A percentile compares a stretch with the other conserved stretches of the same genome.
Conservation (phyloP, 2,797 vertebrate genomes). For the Euphonia xanthogaster region DNA sequence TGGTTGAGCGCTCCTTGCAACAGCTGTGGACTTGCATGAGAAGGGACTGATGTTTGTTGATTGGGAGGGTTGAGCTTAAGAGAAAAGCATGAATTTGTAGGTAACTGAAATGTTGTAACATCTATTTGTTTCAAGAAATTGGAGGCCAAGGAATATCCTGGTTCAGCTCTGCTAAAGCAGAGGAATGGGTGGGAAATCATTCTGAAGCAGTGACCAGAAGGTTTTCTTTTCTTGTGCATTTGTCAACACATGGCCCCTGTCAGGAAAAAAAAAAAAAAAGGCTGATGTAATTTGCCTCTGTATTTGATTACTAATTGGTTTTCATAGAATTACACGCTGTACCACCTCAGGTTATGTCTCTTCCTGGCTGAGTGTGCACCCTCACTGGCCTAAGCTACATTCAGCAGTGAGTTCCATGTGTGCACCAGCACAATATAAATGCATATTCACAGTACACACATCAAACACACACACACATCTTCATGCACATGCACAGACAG, state of each 20-base stretch:
- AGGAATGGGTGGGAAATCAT: neutral
- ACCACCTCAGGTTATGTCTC: neutral
- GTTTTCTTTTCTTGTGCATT: neutral
- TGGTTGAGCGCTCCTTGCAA: neutral
- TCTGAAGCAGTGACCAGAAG: neutral
- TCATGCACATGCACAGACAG: neutral
- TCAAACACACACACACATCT: neutral
- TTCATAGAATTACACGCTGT: neutral
- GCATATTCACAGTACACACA: neutral
- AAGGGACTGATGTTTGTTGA: neutral
- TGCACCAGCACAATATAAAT: neutral
- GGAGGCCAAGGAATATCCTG: neutral
- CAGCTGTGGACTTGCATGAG: neutral
- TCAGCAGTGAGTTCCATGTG: neutral
- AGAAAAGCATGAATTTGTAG: neutral
- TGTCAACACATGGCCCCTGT: accelerated
- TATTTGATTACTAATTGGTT: neutral
- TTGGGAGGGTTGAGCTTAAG: neutral
- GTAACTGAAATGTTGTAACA: neutral
- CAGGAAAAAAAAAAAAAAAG: neutral
- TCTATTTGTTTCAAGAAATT: neutral
- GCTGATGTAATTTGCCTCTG: neutral
- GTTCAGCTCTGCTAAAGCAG: neutral
- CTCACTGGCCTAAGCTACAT: neutral
- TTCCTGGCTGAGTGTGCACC: neutral